Evolutionary conservation across 2,113 vertebrate species (phyloP), one percentile per base, ranked within the genome.

Genomic region (Microtus ochrogaster): DNA sequence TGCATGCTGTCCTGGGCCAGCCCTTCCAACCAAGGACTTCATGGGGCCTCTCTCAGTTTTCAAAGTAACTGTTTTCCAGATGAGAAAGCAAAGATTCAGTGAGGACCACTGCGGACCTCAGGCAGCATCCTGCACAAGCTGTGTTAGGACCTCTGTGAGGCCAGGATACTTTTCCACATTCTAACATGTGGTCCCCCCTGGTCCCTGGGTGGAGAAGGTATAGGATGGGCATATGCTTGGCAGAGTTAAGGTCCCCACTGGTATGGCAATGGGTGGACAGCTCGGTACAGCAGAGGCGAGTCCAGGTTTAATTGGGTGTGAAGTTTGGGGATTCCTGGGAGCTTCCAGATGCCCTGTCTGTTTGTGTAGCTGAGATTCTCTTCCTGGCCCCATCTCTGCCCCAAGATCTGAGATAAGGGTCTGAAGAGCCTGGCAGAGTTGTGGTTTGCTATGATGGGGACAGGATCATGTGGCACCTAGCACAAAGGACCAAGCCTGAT

Each of bases 311-410:
- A 19, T 30, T 0, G 21, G 76, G 44, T 36, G 26, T 11, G 39
- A 44, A 55, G 76, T 21, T 19, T 4, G 2, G 21, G 74, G 47
- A 55, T n/a, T 19, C 0, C 74, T 5, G 3, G 9, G 90, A 63
- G 49, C 26, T 68, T 30, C 92, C 13, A 68, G 61, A 52, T 39
- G 1, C 33, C 22, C 44, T 58, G 30, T 2, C 0, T 17, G 55
- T 36, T 4, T n/a, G n/a, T 14, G 55, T 0, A 0, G 17, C 58
- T 65, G 61, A 30, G 70, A 39, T 41, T 36, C 30, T 63, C 36
- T 36, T 6, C 0, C 28, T 21, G 28, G 70, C 39, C 33, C 16
- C 0, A 36, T 65, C 0, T 0, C 63, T 72, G 65, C 61, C 79
- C 11, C 0, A 5, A 52, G 39, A 49, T n/a, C 87, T 16, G 30